Evolutionary conservation across 2,113 vertebrate genomes (phyloP), one percentile per base, ranked within the genome.

Genomic region (Aegithalos caudatus): DNA sequence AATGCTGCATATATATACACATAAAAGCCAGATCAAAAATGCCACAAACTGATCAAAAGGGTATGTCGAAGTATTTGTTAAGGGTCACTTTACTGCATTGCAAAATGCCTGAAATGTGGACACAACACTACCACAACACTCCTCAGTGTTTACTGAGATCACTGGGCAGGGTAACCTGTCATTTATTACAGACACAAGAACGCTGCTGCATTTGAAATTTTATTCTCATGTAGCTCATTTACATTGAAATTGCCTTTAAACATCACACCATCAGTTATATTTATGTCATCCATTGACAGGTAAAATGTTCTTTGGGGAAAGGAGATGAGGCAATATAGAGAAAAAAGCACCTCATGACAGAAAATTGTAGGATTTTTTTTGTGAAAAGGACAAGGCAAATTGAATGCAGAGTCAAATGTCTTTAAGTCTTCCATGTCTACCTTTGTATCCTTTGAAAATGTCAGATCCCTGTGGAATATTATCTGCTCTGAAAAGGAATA

Each of bases 191-290:
- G 61, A 76, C 6, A 11, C 29, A 67, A 71, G 56, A 84, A 90
- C 67, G 70, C 37, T 69, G 29, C 38, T 85, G 7, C 42, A 10
- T 88, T 79, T 70, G 45, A 82, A 84, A 83, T 60, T 42, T 61
- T 61, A 19, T 40, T 57, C 23, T 94, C 38, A 10, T 37, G 62
- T 80, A 70, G 54, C 58, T 93, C 71, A 93, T 90, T 93, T 83
- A 54, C 86, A 83, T 47, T 83, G 82, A 95, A 94, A 92, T 92
- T 92, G 28, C 82, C 64, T 86, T 95, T 93, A 60, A 90, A 7
- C 38, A 35, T 77, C 72, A 74, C 60, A 50, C 31, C 35, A 90
- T 78, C 2, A 0, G 16, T 86, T 93, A 66, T 67, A 73, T 71
- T 93, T 83, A 71, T 78, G 72, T 78, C 44, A 62, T 37, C 22